These are phyloP conservation scores for Pterocles orientalis DNA, from an alignment of 2,113 vertebrate genomes.

Conservation along the genomic window DNA sequence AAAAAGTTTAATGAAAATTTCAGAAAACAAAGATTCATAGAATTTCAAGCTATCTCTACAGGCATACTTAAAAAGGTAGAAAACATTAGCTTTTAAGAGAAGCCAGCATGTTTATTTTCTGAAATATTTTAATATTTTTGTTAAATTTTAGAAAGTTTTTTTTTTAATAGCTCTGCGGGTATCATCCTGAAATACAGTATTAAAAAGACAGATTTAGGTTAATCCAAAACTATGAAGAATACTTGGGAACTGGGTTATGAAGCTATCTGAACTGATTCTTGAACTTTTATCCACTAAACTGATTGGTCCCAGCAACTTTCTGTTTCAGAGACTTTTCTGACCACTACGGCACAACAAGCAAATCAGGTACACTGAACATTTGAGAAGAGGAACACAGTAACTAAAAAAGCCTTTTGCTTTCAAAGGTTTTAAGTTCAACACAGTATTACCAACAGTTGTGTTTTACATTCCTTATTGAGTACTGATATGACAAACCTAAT, in stretches of 20 bases:
- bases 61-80: neutral
- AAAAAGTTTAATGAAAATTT: neutral
- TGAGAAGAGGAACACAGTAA: neutral
- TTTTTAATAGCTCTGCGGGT: neutral
- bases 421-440: neutral
- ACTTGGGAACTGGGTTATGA: no score
- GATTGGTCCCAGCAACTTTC: neutral
- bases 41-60: neutral
- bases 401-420: neutral
- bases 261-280: neutral
- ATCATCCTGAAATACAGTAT: neutral
- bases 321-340: neutral
- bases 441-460: neutral
- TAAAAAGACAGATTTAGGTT: neutral
- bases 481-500: neutral
- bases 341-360: neutral
- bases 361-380: neutral
- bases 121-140: neutral
- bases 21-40: neutral
- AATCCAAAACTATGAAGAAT: neutral
- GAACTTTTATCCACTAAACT: neutral
- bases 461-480: neutral
- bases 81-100: neutral
- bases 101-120: neutral
- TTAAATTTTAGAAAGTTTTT: neutral